phyloP scores from a whole-genome alignment of 1,140 invertebrate genomes.

The Aethina tumida region DNA sequence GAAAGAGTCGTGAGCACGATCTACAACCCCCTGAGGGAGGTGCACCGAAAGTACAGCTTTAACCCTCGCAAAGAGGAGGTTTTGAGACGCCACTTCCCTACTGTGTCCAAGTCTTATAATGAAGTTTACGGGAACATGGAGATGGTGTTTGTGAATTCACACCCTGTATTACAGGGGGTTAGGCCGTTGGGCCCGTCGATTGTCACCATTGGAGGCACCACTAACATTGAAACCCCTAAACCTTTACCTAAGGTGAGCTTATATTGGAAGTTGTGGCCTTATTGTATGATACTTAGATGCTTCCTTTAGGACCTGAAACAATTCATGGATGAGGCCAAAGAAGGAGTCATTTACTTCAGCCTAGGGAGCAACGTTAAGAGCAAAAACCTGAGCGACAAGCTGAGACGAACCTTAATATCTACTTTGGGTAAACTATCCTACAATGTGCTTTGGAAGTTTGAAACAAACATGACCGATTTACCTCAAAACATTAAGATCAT shows the following conservation, averaged over 20 bases:
- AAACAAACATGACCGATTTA: slow-evolving; percentile 2
- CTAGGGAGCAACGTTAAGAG: slow-evolving; percentile 16
- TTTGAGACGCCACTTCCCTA: too few species aligned
- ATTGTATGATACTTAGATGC: not conserved
- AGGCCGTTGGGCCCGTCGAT: slow-evolving; percentile 38
- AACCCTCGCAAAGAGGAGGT: too few species aligned
- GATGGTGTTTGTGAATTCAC: slow-evolving; percentile 41
- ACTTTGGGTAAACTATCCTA: too few species aligned
- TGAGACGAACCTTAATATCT: too few species aligned
- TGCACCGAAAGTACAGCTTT: too few species aligned
- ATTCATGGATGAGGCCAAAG: slow-evolving; percentile 42
- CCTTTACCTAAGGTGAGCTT: slow-evolving; percentile 32
- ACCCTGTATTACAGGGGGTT: slow-evolving; percentile 36
- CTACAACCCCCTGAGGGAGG: too few species aligned
- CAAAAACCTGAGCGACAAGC: too few species aligned
- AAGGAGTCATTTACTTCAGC: slow-evolving; percentile 49
- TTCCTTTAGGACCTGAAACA: slow-evolving; percentile 39
- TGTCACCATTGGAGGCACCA: slow-evolving; percentile 39
- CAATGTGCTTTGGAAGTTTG: not conserved
- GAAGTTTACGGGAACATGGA: slow-evolving; percentile 39
- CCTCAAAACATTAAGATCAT: slow-evolving; percentile 9
- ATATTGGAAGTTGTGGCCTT: too few species aligned
- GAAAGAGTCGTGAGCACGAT: slow-evolving; percentile 32
- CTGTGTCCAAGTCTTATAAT: too few species aligned
- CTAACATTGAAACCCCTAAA: slow-evolving; percentile 35